A percentile compares a stretch with the other conserved stretches of the same genome.
phyloP scores from a whole-genome alignment of 2,797 vertebrate species.

The Heteromormyrus szaboi region DNA sequence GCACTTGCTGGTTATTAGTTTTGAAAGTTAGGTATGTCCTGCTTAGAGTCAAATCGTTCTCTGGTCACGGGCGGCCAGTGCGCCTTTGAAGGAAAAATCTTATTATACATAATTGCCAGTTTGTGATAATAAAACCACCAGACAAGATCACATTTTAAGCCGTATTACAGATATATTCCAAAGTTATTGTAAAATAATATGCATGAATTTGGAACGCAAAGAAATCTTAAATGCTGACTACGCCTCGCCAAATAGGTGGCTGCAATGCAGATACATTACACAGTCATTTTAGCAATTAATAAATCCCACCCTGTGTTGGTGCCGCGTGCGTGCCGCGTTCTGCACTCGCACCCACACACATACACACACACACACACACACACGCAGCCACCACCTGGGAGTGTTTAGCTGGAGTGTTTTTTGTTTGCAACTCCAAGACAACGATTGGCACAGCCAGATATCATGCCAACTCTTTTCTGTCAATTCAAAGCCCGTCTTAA shows the following conservation, averaged over 20 bases:
- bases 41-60: neutral
- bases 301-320: neutral
- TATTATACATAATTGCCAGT: neutral
- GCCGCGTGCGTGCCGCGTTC: neutral
- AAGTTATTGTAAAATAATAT: neutral
- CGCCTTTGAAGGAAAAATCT: neutral
- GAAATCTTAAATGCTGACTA: neutral
- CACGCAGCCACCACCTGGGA: neutral
- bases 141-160: neutral
- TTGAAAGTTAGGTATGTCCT: neutral
- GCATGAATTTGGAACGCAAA: neutral
- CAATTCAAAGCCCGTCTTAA: neutral
- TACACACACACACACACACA: neutral
- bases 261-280: neutral
- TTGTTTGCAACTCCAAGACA: neutral
- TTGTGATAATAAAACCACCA: neutral
- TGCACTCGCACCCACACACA: constrained; percentile 3
- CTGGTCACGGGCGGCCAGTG: neutral
- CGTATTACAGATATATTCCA: neutral
- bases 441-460: neutral
- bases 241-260: neutral
- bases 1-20: neutral
- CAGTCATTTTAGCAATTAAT: neutral
- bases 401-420: neutral
- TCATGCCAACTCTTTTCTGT: constrained; percentile 2